Percentiles rank a stretch among this genome's conserved stretches.
Evolutionary conservation across 2,797 vertebrate genomes (phyloP).

Genomic region (Alfaro cultratus): DNA sequence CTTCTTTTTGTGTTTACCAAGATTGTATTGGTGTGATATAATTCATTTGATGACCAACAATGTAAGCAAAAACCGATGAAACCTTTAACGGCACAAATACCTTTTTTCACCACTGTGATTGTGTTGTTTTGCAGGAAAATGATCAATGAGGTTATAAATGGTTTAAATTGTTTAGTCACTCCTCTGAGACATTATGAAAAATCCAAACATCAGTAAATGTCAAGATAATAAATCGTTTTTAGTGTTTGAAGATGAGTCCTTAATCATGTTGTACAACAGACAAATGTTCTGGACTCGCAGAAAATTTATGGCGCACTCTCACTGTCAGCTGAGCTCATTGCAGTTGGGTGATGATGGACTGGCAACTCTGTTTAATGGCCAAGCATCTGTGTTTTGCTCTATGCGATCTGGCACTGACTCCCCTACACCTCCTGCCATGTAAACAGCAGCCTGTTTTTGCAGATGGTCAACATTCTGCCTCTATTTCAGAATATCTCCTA

Average conservation of each 20-base stretch:
- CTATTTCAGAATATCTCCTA: conserved; percentile 16
- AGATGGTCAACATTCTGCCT: conserved; percentile 53
- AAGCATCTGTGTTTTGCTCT: conserved; percentile 33
- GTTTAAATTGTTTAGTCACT: neutral
- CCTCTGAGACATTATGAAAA: neutral
- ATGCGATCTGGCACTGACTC: conserved; percentile 40
- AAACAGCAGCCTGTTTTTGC: conserved; percentile 50
- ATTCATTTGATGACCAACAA: neutral
- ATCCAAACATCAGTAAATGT: conserved; percentile 9
- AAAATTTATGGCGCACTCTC: neutral
- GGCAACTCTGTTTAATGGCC: conserved; percentile 13
- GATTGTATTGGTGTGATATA: neutral
- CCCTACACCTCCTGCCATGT: conserved; percentile 36
- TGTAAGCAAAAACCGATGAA: neutral
- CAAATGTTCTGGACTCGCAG: neutral
- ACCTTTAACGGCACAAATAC: neutral
- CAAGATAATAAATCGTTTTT: conserved; percentile 3
- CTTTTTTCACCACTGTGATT: neutral
- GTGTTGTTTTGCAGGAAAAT: neutral
- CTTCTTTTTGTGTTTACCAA: neutral
- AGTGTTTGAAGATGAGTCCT: conserved; percentile 10
- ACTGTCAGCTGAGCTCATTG: conserved; percentile 10
- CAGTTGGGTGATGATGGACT: conserved; percentile 27
- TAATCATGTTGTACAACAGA: neutral
- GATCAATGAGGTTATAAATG: neutral